These are phyloP conservation scores for Neoseiulus cucumeris DNA, from an alignment of 1,140 invertebrate genomes.

Conservation along the genomic window DNA sequence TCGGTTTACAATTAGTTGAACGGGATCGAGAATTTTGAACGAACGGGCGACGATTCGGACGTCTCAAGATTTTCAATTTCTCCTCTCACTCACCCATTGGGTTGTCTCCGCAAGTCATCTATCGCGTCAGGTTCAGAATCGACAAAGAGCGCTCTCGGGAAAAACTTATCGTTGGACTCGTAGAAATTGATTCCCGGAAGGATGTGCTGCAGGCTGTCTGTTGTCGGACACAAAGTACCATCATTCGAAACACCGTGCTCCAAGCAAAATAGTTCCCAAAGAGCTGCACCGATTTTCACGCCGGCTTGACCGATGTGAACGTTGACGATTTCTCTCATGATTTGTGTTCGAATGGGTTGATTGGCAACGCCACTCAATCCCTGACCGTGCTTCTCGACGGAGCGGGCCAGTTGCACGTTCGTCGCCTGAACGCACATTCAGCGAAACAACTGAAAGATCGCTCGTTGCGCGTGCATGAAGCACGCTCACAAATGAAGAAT, in stretches of 20 bases:
- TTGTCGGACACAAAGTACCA: neutral
- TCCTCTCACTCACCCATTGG: neutral
- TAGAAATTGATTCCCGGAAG: neutral
- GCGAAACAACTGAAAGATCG: too few relatives aligned
- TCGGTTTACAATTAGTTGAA: neutral
- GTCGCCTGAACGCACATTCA: too few relatives aligned
- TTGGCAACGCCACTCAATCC: too few relatives aligned
- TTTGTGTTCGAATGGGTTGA: slow-evolving; percentile 8
- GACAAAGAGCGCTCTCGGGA: neutral
- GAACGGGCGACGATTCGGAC: neutral
- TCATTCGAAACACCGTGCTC: slow-evolving; percentile 23
- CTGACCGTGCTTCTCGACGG: too few relatives aligned
- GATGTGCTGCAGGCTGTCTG: neutral
- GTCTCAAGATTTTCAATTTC: neutral
- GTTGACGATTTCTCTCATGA: slow-evolving; percentile 18
- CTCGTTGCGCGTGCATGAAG: too few relatives aligned
- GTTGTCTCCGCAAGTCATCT: neutral
- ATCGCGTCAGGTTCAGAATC: neutral
- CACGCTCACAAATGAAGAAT: too few relatives aligned
- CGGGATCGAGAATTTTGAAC: neutral
- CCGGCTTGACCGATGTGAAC: slow-evolving; percentile 25
- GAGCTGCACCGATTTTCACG: slow-evolving; percentile 24
- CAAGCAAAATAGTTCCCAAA: slow-evolving; percentile 25
- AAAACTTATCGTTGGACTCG: neutral
- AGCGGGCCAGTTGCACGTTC: too few relatives aligned